Percentiles rank a stretch among this genome's conserved stretches.
Conservation (phyloP, 2,113 vertebrate species). For the Zosterops borbonicus region DNA sequence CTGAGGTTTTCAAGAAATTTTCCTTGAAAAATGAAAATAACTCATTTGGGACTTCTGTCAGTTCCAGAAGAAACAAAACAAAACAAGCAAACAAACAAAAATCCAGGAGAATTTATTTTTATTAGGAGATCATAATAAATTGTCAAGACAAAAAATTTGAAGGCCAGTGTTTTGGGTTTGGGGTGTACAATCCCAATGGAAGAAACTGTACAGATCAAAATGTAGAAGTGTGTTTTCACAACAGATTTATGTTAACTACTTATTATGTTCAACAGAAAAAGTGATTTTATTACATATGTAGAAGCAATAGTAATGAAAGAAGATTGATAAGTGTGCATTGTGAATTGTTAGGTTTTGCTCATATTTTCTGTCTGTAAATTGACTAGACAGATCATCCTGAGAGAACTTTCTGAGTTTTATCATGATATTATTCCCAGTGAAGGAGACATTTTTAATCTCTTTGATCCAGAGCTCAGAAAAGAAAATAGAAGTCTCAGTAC, state of each 20-base stretch:
- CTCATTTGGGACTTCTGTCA: neutral
- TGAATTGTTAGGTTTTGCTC: fast-evolving
- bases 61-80: neutral
- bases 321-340: neutral
- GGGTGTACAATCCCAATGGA: neutral
- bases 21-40: neutral
- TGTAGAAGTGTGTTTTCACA: neutral
- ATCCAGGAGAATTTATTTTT: neutral
- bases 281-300: neutral
- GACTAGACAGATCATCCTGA: neutral
- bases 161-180: neutral
- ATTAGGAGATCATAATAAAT: neutral
- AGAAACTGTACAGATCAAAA: neutral
- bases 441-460: neutral
- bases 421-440: neutral
- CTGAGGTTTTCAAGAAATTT: neutral
- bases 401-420: neutral
- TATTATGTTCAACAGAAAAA: neutral
- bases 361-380: neutral
- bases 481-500: neutral
- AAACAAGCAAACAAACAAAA: neutral
- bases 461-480: neutral
- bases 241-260: neutral
- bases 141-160: neutral
- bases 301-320: neutral